Conservation (phyloP, 2,888 invertebrate genomes). For the Lucinisca nassula region DNA sequence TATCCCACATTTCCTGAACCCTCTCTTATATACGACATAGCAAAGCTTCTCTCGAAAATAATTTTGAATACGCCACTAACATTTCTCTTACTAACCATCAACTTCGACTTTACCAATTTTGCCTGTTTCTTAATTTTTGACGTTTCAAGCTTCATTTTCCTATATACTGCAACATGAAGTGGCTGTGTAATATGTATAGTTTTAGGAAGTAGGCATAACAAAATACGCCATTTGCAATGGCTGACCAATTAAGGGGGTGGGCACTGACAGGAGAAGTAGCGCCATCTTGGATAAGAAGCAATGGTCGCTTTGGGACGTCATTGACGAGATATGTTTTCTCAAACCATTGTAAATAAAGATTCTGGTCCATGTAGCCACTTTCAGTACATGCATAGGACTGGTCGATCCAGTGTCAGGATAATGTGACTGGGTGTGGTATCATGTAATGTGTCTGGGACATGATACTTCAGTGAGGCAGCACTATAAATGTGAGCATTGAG, state of each 20-base stretch:
- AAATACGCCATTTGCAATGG: constrained; percentile 52
- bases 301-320: constrained; percentile 15
- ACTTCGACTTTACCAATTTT: constrained; percentile 15
- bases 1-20: constrained; percentile 17
- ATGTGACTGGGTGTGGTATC: no score
- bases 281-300: constrained; percentile 45
- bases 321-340: constrained; percentile 29
- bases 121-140: constrained; percentile 26
- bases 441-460: no score
- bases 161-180: constrained; percentile 47
- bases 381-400: constrained; percentile 19
- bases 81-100: constrained; percentile 30
- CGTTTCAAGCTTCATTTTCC: constrained; percentile 52
- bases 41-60: constrained; percentile 27
- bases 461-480: no score
- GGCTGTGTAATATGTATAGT: constrained; percentile 13
- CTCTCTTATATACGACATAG: constrained; percentile 20
- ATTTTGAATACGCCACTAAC: constrained; percentile 32
- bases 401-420: no score
- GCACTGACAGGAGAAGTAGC: constrained; percentile 46
- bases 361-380: constrained; percentile 44
- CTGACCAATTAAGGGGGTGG: constrained; percentile 19
- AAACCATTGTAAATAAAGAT: constrained; percentile 48
- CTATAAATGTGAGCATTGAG: no score
- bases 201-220: constrained; percentile 47